Percentiles rank a stretch among this genome's conserved stretches.
Conservation (phyloP, 1,140 invertebrate species). For the Lordiphosa clarofinis region DNA sequence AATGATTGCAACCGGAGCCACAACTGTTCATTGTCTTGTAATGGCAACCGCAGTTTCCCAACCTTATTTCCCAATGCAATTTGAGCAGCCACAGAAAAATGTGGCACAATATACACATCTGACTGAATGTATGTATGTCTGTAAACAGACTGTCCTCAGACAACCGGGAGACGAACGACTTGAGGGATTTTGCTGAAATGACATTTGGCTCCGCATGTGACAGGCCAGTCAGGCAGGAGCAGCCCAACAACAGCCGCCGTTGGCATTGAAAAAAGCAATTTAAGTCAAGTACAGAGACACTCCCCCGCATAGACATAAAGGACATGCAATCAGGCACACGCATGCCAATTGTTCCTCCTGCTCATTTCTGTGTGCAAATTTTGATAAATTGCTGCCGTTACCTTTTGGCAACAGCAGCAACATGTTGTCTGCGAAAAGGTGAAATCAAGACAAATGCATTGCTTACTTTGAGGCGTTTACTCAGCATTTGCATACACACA, state of each 20-base stretch:
- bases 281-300: constrained; percentile 56
- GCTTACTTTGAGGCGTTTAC: neutral
- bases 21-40: constrained; percentile 55
- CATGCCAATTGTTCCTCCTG: constrained; percentile 51
- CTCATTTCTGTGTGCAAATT: constrained; percentile 52
- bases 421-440: constrained; percentile 39
- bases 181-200: constrained; percentile 78
- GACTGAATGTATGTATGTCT: neutral
- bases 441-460: constrained; percentile 70
- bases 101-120: constrained; percentile 18
- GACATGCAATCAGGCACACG: constrained; percentile 48
- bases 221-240: constrained; percentile 37
- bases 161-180: constrained; percentile 66
- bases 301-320: constrained; percentile 20
- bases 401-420: constrained; percentile 49
- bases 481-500: neutral
- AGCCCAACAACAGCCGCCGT: constrained; percentile 38
- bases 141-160: constrained; percentile 4
- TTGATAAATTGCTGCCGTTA: constrained; percentile 74
- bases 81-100: constrained; percentile 66
- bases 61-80: constrained; percentile 58
- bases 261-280: constrained; percentile 76
- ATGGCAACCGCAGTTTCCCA: constrained; percentile 7
- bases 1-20: constrained; percentile 16
- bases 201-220: constrained; percentile 78